phyloP scores from a whole-genome alignment of 2,888 invertebrate species.

The Drosophila melanosoma region DNA sequence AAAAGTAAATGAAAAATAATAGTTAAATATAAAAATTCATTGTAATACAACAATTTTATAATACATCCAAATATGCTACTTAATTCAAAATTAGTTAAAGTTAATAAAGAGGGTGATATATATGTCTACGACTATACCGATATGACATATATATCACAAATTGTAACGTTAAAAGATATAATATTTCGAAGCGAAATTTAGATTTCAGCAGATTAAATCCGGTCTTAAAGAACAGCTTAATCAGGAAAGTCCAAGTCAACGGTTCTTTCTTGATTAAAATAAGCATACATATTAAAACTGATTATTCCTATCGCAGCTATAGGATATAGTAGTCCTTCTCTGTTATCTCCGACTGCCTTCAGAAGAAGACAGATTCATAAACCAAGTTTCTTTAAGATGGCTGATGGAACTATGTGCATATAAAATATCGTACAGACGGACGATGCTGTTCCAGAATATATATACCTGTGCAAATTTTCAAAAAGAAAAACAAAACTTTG shows the following conservation, averaged over 20 bases:
- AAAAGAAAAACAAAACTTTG: too few relatives aligned
- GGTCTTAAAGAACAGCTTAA: accelerated
- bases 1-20: neutral
- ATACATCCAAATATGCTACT: neutral
- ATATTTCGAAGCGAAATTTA: neutral
- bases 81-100: neutral
- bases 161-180: accelerated
- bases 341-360: neutral
- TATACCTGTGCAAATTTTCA: too few relatives aligned
- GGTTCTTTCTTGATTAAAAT: neutral
- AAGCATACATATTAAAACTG: neutral
- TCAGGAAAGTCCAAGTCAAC: neutral
- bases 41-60: neutral
- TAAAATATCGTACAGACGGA: neutral
- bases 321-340: neutral
- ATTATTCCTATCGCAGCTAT: neutral
- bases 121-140: neutral
- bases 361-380: neutral
- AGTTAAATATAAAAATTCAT: neutral
- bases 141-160: neutral
- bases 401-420: neutral
- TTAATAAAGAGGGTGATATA: neutral
- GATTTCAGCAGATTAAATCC: neutral
- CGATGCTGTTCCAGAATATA: neutral
- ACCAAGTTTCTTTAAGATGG: neutral